phyloP scores from a whole-genome alignment of 1,140 invertebrate genomes.

The Camponotus pennsylvanicus region DNA sequence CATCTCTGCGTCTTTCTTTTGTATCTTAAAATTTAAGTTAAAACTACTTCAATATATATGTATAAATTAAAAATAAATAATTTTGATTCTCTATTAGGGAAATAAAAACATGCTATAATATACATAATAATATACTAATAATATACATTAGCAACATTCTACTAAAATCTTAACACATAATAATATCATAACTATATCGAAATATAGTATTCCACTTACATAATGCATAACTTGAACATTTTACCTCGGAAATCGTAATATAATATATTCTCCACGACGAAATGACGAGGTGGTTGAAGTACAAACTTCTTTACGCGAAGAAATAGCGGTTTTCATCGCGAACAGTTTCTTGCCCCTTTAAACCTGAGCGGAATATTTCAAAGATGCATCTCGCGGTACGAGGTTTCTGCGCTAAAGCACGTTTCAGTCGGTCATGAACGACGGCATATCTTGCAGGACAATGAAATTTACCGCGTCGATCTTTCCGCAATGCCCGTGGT shows the following conservation, averaged over 20 bases:
- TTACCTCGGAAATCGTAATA: background rate
- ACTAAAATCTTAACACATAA: background rate
- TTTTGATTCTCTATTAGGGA: background rate
- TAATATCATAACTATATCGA: background rate
- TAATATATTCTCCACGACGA: background rate
- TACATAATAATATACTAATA: no score
- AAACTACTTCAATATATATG: background rate
- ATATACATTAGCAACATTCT: background rate
- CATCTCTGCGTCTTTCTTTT: background rate
- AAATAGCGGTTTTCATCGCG: constrained; percentile 28
- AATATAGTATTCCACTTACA: background rate
- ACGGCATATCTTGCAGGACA: constrained; percentile 25
- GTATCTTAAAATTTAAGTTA: background rate
- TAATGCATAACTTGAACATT: background rate
- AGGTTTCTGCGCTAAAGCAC: constrained; percentile 33
- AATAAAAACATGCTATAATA: no score
- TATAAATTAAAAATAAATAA: background rate
- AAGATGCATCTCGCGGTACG: constrained; percentile 4
- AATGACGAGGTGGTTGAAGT: background rate
- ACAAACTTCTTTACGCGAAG: constrained; percentile 13
- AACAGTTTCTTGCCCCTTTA: constrained; percentile 7
- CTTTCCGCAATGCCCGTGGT: background rate
- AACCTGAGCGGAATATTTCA: constrained; percentile 44
- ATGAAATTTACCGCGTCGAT: constrained; percentile 50
- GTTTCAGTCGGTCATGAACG: constrained; percentile 33